Evolutionary conservation across 2,113 vertebrate genomes (phyloP), one percentile per base, ranked within the genome.

Genomic region (Mormyrus iriodes): DNA sequence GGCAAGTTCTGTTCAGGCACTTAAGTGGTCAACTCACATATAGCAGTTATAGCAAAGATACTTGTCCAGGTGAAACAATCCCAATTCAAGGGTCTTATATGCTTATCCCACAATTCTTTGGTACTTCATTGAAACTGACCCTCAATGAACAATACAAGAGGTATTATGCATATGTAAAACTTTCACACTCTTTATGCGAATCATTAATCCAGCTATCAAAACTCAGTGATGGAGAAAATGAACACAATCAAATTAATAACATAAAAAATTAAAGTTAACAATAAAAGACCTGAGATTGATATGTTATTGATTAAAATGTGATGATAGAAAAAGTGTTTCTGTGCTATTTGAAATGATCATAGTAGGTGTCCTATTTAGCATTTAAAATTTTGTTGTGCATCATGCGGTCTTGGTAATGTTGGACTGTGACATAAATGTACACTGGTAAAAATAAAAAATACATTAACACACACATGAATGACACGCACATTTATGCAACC

Each of bases 21-120:
- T 49, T 27, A 51, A n/a, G 44, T 27, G 83, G 83, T 27, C 83
- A 85, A 21, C 10, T 31, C 48, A 13, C n/a, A 12, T n/a, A 24
- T 10, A 8, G 83, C n/a, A 51, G 83, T 49, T n/a, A 85, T 46
- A 48, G 24, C n/a, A 46, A 48, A 85, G 65, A 86, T 87, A 92
- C 35, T 90, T 58, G 35, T 44, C 3, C 27, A 90, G 84, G 88
- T 90, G 69, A 92, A 90, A 92, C 85, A 7, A 91, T 42, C 73
- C 35, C 35, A 42, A 39, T 42, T 79, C 73, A 79, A 79, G 35
- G 31, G 35, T 42, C 73, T 79, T 79, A 79, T 42, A 19, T 8
- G 35, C 73, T 19, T 31, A 79, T 42, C 31, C 31, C 35, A 42
- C 73, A 42, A 79, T 42, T 79, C 2, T 79, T 19, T 17, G 35